These are phyloP conservation scores for Sula dactylatra DNA, from an alignment of 2,113 vertebrate species.

Conservation along the genomic window DNA sequence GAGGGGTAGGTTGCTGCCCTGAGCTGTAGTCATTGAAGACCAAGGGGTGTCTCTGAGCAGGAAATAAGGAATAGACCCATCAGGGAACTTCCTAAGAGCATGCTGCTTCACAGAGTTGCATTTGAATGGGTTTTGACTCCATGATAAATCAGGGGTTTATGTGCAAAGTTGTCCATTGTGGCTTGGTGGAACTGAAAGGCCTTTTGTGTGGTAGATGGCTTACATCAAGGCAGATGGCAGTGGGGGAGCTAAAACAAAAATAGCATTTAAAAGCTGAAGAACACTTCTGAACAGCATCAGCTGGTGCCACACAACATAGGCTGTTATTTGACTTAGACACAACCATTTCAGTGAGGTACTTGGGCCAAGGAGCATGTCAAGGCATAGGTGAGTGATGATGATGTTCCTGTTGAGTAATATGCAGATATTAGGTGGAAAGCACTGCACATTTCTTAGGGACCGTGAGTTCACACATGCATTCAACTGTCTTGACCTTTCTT, in stretches of 20 bases:
- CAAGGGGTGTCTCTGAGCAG: not conserved
- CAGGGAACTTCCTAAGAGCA: not conserved
- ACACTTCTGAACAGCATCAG: not conserved
- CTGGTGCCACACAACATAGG: not conserved
- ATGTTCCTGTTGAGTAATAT: not conserved
- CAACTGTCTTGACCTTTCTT: not conserved
- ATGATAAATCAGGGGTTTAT: not conserved
- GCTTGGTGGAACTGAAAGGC: not conserved
- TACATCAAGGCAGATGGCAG: accelerated
- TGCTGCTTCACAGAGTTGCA: not conserved
- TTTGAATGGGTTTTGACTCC: not conserved
- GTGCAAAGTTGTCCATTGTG: not conserved
- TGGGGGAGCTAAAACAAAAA: not conserved
- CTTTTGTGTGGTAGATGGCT: not conserved
- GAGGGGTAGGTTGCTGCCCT: not conserved
- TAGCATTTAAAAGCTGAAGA: not conserved
- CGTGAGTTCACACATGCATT: accelerated
- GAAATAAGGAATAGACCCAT: not conserved
- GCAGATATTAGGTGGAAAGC: not conserved
- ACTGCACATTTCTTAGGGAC: not conserved
- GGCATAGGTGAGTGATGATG: accelerated
- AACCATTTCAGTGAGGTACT: not conserved
- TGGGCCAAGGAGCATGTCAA: not conserved
- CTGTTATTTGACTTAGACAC: not conserved
- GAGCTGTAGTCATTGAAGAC: not conserved